Evolutionary conservation across 2,888 invertebrate species (phyloP), one percentile per base, ranked within the genome.

Genomic region (Ectobius pallidus): DNA sequence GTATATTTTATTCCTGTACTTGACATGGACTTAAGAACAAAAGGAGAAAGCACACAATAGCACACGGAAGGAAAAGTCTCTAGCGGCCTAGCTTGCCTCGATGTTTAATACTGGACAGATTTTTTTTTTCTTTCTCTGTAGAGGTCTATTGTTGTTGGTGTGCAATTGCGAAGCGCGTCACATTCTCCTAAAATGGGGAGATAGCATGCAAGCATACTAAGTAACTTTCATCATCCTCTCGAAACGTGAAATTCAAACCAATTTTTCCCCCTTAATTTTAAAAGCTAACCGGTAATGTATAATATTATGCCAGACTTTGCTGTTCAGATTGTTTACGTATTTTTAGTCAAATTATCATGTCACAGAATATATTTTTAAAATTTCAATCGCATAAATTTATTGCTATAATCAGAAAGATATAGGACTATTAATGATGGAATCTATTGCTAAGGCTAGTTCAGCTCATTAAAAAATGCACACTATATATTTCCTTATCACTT

Each of bases 131-230:
- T 20, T 52, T 52, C 20, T 14, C 25, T 14, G 52, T 1, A 16
- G 11, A 18, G 49, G 11, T 22, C 52, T 22, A 52, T 52, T 52
- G 52, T 52, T 52, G 52, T 52, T 52, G 52, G 20, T 52, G 52
- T 25, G 22, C 25, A 52, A 25, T 52, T 52, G 52, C 52, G 25
- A 52, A 25, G 52, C 52, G 25, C 14, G 52, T 52, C 52, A 52
- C 52, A 52, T 25, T n/a, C n/a, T n/a, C n/a, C n/a, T n/a, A n/a
- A 52, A 52, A 25, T 14, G 52, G 52, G 14, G 52, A 52, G 52
- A 14, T 16, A 52, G 52, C 25, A 52, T 9, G 20, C n/a, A 25
- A 52, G 52, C 52, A 52, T 52, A 52, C 52, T 52, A 25, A 52
- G 22, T 52, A 25, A 25, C 11, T 14, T 22, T 6, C 52, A 52